Base-by-base conservation (phyloP, 2,113 vertebrate genomes). In the Dolichallabes microphthalmus region DNA sequence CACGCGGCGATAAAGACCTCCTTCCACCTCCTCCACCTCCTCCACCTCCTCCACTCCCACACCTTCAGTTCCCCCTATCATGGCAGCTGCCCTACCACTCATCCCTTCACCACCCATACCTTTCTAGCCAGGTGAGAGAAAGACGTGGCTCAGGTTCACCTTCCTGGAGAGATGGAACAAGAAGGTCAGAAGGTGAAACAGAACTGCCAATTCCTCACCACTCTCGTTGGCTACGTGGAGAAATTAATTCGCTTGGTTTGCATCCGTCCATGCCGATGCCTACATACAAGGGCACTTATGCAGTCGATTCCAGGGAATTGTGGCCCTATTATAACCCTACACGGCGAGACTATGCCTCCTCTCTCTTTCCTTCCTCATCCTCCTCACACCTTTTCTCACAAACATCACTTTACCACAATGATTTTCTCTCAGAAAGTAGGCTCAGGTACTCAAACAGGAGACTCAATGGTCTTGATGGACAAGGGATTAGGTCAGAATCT, bases 391-490 rank as follows among this genome's bases (percentile, higher is more conserved):
- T 94, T 61, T 94, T 92, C 76, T 85, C 90, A 73, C 92, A 91
- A 25, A 90, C 88, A n/a, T 82, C 92, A 19, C 73, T 92, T 32
- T 94, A 94, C 86, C 74, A 92, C 63, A 92, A 91, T 58, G 92
- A 94, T 32, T 87, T 89, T 27, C 89, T 86, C 61, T 88, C 89
- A 52, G 92, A 94, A 25, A 86, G 86, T 60, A 90, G 93, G 88
- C 81, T 93, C 64, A 90, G 93, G 86, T 94, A 92, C 90, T 79
- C 93, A 80, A 52, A 84, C 77, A 94, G 94, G 88, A 92, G 92
- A 86, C 91, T 88, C 77, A 95, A 95, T 25, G 94, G 94, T 75
- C 87, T 94, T 79, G 94, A 95, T 27, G 92, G 93, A 83, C 88
- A 80, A 4, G 92, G 93, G 88, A 92, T 92, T 87, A 91, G 93